Base-by-base conservation (phyloP, 2,888 invertebrate genomes). In the Ormyrus nitidulus region DNA sequence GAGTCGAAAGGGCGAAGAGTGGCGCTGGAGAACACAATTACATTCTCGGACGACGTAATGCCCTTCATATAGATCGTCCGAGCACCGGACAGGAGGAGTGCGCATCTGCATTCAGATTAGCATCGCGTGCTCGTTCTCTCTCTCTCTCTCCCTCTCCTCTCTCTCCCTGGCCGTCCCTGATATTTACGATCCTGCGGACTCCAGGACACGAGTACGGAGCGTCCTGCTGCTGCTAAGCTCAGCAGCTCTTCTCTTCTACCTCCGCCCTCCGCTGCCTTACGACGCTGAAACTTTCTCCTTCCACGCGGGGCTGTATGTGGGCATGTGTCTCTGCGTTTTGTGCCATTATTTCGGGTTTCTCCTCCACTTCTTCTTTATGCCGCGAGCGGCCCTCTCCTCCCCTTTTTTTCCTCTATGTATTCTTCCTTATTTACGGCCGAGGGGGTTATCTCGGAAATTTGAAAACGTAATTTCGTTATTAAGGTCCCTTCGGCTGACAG, bases 61-160 rank as follows among this genome's bases (percentile, higher is more conserved):
- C 85, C 84, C 83, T 84, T 85, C 85, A 83, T 85, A 86, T 84
- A 85, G 85, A 86, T 84, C 83, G 85, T 74, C 71, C 75, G 73
- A 79, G 76, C 49, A 61, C 71, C 46, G 82, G 84, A 85, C 84
- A 85, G 84, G 77, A 81, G 82, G 79, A 86, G 86, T 82, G 85
- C 86, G 85, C 86, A 87, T 87, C 87, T 87, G 86, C 87, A 86
- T 87, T 86, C 84, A 86, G 88, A 88, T 88, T 88, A 88, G 86
- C 86, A 88, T 88, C 88, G 86, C 85, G 83, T 84, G 83, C 83
- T 77, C 73, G 19, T 19, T 19, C 19, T 19, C 19, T 19, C 19
- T 19, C 19, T 19, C 19, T 19, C 19, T 19, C 19, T 19, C 19
- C 2, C 19, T 2, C 19, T 19, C 19, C 19, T 13, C 53, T 13